Evolutionary conservation across 1,140 invertebrate species (phyloP).

Genomic region (Pectinophora gossypiella): DNA sequence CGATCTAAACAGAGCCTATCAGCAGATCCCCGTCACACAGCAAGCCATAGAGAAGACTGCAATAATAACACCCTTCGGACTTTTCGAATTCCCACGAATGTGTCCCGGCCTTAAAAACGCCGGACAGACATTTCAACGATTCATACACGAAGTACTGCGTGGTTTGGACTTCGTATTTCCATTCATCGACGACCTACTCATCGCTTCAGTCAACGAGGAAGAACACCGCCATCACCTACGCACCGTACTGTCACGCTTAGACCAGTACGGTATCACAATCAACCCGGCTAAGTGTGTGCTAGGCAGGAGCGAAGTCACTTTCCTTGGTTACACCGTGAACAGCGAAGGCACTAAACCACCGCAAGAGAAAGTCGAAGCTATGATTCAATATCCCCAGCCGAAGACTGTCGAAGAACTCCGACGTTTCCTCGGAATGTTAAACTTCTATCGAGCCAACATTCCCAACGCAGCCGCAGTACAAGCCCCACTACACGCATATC

Average conservation of each 20-base stretch:
- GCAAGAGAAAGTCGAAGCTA: conserved; percentile 16
- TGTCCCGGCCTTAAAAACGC: conserved; percentile 9
- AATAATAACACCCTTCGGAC: not conserved
- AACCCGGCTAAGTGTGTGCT: conserved; percentile 1
- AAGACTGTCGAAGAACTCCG: conserved; percentile 20
- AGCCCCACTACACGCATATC: conserved; percentile 17
- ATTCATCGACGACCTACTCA: not conserved
- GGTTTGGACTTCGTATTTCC: not conserved
- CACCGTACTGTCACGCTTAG: not conserved
- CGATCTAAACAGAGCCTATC: conserved; percentile 28
- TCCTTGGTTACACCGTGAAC: not conserved
- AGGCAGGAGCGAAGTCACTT: not conserved
- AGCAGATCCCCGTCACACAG: conserved; percentile 50
- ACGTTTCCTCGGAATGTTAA: conserved; percentile 37
- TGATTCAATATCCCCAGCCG: conserved; percentile 19
- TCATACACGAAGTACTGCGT: not conserved
- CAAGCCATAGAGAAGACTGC: conserved; percentile 19
- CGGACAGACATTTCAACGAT: not conserved
- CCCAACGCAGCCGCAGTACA: conserved; percentile 24
- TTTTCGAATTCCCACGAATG: not conserved
- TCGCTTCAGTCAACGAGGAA: not conserved
- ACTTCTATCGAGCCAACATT: conserved; percentile 28
- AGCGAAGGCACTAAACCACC: not conserved
- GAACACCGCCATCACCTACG: not conserved
- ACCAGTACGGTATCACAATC: conserved; percentile 3